A percentile compares a stretch with the other conserved stretches of the same genome.
phyloP scores from a whole-genome alignment of 2,888 invertebrate species.

The Carabus problematicus region DNA sequence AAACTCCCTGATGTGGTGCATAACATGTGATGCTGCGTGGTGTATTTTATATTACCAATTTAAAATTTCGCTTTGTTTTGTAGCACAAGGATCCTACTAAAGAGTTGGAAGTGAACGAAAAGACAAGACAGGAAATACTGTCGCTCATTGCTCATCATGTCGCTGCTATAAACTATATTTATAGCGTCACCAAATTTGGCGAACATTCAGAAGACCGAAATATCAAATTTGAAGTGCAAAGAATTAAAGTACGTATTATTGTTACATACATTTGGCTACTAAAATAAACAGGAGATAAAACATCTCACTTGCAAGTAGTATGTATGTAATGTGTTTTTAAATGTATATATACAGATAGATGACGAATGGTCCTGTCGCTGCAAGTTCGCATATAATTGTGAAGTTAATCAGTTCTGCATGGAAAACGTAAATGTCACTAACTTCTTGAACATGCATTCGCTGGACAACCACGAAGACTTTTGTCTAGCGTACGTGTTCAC shows the following conservation, averaged over 20 bases:
- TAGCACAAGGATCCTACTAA: constrained; percentile 77
- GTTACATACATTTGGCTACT: too few relatives aligned
- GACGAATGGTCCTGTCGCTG: constrained; percentile 82
- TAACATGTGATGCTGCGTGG: too few relatives aligned
- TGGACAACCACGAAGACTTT: constrained; percentile 97
- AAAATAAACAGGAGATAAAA: background rate
- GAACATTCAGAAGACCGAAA: constrained; percentile 89
- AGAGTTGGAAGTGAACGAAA: constrained; percentile 76
- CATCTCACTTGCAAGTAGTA: constrained; percentile 44
- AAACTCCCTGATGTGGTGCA: too few relatives aligned
- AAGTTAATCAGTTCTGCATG: constrained; percentile 89
- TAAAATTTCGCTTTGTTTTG: constrained; percentile 46
- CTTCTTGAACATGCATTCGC: constrained; percentile 96
- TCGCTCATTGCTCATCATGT: constrained; percentile 98
- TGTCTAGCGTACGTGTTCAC: constrained; percentile 99
- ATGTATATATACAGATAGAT: constrained; percentile 80
- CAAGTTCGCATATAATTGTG: constrained; percentile 63
- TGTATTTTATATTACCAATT: too few relatives aligned
- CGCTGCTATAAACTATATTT: constrained; percentile 97
- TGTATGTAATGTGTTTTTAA: constrained; percentile 44
- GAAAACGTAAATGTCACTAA: constrained; percentile 99
- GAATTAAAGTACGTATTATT: constrained; percentile 71
- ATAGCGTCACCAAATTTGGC: constrained; percentile 92
- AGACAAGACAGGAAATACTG: constrained; percentile 95
- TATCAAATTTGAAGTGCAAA: constrained; percentile 95